These are phyloP conservation scores for Rhysida immarginata DNA, from an alignment of 1,140 invertebrate genomes.

Conservation along the genomic window DNA sequence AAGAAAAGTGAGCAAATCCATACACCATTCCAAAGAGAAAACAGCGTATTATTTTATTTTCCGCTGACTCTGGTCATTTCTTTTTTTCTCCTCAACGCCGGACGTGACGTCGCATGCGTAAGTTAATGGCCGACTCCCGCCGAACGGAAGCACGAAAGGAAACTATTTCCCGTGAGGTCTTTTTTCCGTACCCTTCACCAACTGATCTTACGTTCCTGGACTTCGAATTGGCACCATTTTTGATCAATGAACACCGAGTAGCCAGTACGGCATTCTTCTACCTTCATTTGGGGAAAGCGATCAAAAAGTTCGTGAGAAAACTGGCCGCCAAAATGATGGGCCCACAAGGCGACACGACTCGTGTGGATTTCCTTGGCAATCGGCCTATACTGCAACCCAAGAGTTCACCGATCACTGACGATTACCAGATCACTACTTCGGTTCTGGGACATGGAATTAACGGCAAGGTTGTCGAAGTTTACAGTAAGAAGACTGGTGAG, in stretches of 20 bases:
- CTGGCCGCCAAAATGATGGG: not conserved
- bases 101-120: no score
- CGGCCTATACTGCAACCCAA: conserved; percentile 38
- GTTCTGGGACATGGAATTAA: conserved; percentile 96
- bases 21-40: no score
- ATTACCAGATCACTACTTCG: conserved; percentile 84
- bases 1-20: no score
- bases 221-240: not conserved
- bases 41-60: no score
- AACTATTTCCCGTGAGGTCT: no score
- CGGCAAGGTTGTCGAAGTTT: conserved; percentile 59
- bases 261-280: not conserved
- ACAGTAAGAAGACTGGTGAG: conserved; percentile 42
- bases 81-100: no score
- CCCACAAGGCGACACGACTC: no score
- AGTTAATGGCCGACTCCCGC: no score
- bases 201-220: no score
- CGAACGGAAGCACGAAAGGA: no score
- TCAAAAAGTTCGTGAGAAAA: not conserved
- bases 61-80: no score
- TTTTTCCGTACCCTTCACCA: no score
- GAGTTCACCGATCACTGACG: conserved; percentile 64
- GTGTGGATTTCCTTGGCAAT: conserved; percentile 7
- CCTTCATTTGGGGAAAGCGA: not conserved
- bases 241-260: not conserved